Conservation (phyloP, 2,113 vertebrate species). For the Bolborhynchus lineola region DNA sequence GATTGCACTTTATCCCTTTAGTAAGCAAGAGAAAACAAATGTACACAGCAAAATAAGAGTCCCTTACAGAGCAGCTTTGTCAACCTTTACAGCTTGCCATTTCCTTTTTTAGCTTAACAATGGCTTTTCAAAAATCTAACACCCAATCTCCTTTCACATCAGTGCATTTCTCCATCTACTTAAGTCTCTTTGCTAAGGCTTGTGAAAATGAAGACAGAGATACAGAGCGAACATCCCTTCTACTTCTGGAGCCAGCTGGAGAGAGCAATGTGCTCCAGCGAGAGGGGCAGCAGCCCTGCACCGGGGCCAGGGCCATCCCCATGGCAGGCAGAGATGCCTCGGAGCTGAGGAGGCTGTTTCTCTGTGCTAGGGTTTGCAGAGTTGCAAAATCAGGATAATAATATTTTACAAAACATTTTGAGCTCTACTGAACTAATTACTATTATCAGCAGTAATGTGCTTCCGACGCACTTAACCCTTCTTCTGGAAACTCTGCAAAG, state of each 20-base stretch:
- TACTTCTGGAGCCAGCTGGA: neutral
- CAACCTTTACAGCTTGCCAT: neutral
- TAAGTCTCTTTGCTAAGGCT: neutral
- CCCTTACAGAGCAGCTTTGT: conserved; percentile 26
- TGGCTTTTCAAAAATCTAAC: conserved; percentile 9
- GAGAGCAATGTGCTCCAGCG: neutral
- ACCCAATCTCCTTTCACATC: conserved; percentile 8
- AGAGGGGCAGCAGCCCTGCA: neutral
- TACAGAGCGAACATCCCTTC: neutral
- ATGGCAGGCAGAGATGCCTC: neutral
- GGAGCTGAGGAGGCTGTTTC: neutral
- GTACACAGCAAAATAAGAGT: conserved; percentile 60
- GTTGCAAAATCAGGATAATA: neutral
- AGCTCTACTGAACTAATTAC: conserved; percentile 58
- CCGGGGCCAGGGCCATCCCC: neutral
- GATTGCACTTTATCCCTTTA: conserved; percentile 68
- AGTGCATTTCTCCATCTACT: neutral
- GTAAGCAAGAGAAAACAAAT: conserved; percentile 52
- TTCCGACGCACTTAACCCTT: conserved; percentile 32
- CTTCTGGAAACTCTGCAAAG: conserved; percentile 61
- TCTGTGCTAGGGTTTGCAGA: neutral
- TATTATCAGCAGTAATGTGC: conserved; percentile 33
- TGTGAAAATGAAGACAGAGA: neutral
- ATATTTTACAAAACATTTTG: conserved; percentile 47
- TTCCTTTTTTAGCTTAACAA: conserved; percentile 40